phyloP scores from a whole-genome alignment of 2,888 invertebrate genomes.

The Drosophila anomalipes region DNA sequence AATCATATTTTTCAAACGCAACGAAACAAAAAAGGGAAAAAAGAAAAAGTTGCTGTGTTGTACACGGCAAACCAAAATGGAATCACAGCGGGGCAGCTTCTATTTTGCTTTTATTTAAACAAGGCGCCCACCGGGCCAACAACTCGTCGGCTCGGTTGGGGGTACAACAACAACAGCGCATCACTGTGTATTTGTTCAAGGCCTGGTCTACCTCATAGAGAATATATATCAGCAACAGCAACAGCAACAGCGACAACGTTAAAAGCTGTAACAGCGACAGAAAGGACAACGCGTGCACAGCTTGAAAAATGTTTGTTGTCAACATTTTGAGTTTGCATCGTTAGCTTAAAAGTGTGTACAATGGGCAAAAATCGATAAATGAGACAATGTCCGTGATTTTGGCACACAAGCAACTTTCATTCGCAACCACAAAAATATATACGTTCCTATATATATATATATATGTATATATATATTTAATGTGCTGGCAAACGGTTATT shows the following conservation, averaged over 20 bases:
- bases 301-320: constrained; percentile 82
- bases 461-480: no score
- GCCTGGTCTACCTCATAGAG: constrained; percentile 65
- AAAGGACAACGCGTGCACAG: constrained; percentile 71
- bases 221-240: constrained; percentile 7
- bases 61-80: constrained; percentile 62
- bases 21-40: constrained; percentile 4
- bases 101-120: constrained; percentile 58
- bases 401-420: constrained; percentile 35
- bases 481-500: not conserved
- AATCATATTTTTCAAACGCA: constrained; percentile 72
- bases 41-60: constrained; percentile 48
- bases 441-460: not conserved
- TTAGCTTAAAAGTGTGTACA: constrained; percentile 78
- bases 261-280: constrained; percentile 39
- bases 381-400: constrained; percentile 62
- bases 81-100: constrained; percentile 76
- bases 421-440: constrained; percentile 16
- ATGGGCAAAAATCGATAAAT: constrained; percentile 74
- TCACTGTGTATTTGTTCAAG: constrained; percentile 69
- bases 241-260: constrained; percentile 34
- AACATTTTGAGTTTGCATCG: constrained; percentile 82
- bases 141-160: constrained; percentile 38
- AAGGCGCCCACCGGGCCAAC: constrained; percentile 47
- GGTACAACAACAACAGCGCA: constrained; percentile 22